These are phyloP conservation scores for Malacoraja senta DNA, from an alignment of 2,797 vertebrate species.

Conservation along the genomic window DNA sequence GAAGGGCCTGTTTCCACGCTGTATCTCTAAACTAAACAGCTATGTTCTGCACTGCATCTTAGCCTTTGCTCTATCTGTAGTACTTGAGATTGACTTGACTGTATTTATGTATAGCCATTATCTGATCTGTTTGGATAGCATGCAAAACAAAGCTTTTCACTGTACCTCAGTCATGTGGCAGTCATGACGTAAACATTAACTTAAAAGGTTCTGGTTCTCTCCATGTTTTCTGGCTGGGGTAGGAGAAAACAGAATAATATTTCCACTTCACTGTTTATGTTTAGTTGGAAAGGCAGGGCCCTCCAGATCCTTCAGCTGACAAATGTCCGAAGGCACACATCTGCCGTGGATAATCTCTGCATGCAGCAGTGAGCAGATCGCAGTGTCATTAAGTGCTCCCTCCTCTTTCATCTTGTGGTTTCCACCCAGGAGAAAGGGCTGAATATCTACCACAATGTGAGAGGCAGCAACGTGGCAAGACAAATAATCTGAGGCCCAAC, in stretches of 20 bases:
- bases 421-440: background rate
- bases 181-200: no score
- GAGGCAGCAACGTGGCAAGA: background rate
- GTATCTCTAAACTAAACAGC: no score
- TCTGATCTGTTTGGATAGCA: no score
- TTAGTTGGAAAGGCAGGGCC: no score
- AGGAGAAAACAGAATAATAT: background rate
- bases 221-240: background rate
- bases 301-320: background rate
- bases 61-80: no score
- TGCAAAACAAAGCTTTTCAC: no score
- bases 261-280: background rate
- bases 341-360: background rate
- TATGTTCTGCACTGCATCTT: no score
- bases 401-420: background rate
- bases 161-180: no score
- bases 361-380: background rate
- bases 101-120: no score
- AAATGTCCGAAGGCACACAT: background rate
- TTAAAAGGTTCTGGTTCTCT: background rate
- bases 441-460: background rate
- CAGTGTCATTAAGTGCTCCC: background rate
- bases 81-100: no score
- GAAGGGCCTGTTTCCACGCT: no score
- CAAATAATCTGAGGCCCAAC: background rate